Base-by-base conservation (phyloP, 1,140 invertebrate species). In the Proctacanthus coquilletti region DNA sequence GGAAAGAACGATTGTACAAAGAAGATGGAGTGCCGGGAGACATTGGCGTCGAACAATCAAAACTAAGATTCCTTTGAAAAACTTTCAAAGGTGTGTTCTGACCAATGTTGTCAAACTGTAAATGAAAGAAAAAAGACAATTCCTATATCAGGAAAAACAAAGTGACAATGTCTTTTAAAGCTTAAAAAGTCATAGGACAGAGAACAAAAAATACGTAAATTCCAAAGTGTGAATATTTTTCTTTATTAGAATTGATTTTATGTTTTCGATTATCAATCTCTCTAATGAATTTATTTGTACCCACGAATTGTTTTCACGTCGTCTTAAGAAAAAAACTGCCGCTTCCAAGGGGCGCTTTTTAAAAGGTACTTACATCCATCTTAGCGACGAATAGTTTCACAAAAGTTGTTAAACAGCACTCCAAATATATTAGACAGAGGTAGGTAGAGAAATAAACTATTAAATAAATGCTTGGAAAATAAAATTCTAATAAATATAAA, bases 11-110 rank as follows among this genome's bases (percentile, higher is more conserved):
- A 53, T 58, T 59, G 40, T 65, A 67, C 38, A 63, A 45, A 52
- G 67, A 68, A 39, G 64, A 53, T 35, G 67, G 64, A 40, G 65
- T 69, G 49, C 66, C 62, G 36, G 68, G 67, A 48, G 63, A 69
- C 46, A 63, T 60, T 35, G 67, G 61, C 45, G 67, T 64, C 34
- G 61, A 56, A 53, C 56, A 57, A 55, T 60, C 57, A 55, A 55
- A 60, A 52, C 53, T 60, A 49, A 60, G 53, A 51, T 57, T 60
- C 56, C 56, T 57, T 60, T 59, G 57, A 49, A 60, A 57, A 48
- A 50, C 52, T 52, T 59, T 59, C 52, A 59, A 51, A 53, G 56
- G 56, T 52, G 56, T 55, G 55, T 53, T 59, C 55, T 56, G 56
- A 52, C 52, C 56, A 58, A 56, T 50, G 53, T 53, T 59, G 46